Evolutionary conservation across 1,140 invertebrate species (phyloP).

Genomic region (Drosophila sulfurigaster): DNA sequence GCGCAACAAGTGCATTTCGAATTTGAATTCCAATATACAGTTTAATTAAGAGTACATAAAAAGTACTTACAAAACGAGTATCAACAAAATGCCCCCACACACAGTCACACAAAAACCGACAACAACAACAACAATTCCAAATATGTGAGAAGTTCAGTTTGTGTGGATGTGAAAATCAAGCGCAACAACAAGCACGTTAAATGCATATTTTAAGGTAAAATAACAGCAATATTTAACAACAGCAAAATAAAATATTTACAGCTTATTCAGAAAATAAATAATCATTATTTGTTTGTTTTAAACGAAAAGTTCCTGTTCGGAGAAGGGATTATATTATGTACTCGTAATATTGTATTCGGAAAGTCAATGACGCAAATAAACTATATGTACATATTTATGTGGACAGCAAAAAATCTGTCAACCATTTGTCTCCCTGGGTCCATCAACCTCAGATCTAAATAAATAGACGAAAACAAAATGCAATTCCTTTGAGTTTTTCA

Average conservation of each 20-base stretch:
- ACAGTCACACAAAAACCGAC: not conserved
- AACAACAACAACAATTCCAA: constrained; percentile 21
- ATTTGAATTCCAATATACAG: constrained; percentile 17
- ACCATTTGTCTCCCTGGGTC: constrained; percentile 11
- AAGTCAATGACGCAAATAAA: constrained; percentile 15
- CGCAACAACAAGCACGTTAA: constrained; percentile 29
- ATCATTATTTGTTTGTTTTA: constrained; percentile 3
- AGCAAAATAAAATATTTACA: constrained; percentile 8
- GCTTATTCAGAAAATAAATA: constrained; percentile 10
- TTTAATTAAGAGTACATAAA: constrained; percentile 10
- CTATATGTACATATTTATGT: not conserved
- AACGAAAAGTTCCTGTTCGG: constrained; percentile 2
- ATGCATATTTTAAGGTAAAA: constrained; percentile 22
- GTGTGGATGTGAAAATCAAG: constrained; percentile 5
- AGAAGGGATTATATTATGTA: constrained; percentile 2
- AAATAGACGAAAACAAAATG: constrained; percentile 5
- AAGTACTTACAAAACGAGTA: constrained; percentile 25
- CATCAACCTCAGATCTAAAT: constrained; percentile 32
- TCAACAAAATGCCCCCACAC: constrained; percentile 1
- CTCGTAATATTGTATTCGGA: not conserved
- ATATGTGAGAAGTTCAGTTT: not conserved
- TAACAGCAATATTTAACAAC: constrained; percentile 13
- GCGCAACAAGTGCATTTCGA: constrained; percentile 18
- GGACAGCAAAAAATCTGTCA: constrained; percentile 2
- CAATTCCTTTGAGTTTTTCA: constrained; percentile 10